A percentile compares a stretch with the other conserved stretches of the same genome.
These are phyloP conservation scores for Cyphomyrus discorhynchus DNA, from an alignment of 2,113 vertebrate species.

Conservation along the genomic window DNA sequence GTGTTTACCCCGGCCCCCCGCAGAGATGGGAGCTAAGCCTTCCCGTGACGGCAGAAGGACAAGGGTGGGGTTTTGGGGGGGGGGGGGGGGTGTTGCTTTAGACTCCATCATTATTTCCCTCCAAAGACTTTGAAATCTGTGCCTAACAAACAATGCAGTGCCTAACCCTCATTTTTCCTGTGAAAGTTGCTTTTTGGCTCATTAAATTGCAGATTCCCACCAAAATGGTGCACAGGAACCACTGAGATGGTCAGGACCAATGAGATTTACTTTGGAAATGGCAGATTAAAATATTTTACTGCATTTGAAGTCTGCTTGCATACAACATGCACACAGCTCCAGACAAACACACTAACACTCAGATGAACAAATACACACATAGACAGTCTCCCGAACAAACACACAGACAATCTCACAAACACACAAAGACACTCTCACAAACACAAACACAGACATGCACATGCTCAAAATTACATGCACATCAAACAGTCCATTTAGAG, in stretches of 20 bases:
- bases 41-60: not conserved
- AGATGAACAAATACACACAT: not conserved
- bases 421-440: not conserved
- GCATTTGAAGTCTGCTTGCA: not conserved
- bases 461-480: not conserved
- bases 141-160: not conserved
- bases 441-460: not conserved
- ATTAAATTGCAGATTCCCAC: conserved; percentile 5
- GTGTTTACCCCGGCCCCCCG: not conserved
- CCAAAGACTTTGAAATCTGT: conserved; percentile 11
- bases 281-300: not conserved
- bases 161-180: not conserved
- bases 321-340: not conserved
- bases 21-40: conserved; percentile 10
- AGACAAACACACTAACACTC: not conserved
- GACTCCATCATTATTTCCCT: conserved; percentile 9
- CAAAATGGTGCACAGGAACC: not conserved
- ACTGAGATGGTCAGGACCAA: not conserved
- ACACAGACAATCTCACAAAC: not conserved
- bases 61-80: not conserved
- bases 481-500: not conserved
- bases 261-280: not conserved
- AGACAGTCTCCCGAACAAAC: not conserved
- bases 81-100: not conserved
- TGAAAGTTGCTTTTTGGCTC: not conserved